A percentile compares a stretch with the other conserved stretches of the same genome.
These are phyloP conservation scores for Salvelinus sp. DNA, from an alignment of 2,113 vertebrate genomes.

Conservation along the genomic window DNA sequence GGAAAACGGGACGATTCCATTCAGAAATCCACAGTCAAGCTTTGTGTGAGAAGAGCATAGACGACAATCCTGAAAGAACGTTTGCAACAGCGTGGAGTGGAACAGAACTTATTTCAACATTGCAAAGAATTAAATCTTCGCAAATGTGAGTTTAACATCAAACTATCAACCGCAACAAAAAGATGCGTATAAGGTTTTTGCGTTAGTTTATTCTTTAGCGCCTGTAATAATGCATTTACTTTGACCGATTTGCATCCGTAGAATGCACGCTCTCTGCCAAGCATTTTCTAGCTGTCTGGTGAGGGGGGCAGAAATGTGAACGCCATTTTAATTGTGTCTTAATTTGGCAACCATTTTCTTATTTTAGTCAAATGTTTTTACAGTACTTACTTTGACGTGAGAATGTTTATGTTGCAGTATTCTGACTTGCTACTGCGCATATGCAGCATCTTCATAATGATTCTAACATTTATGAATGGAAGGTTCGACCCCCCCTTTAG, in stretches of 20 bases:
- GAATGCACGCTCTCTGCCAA: neutral
- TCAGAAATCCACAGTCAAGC: slow-evolving; percentile 67
- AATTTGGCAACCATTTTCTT: slow-evolving; percentile 50
- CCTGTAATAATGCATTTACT: neutral
- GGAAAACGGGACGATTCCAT: slow-evolving; percentile 60
- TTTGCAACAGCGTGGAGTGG: neutral
- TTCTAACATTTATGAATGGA: slow-evolving; percentile 63
- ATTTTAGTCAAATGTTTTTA: slow-evolving; percentile 8
- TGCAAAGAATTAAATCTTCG: slow-evolving; percentile 21
- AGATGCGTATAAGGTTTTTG: neutral
- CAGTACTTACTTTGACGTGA: neutral
- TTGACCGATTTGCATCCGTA: slow-evolving; percentile 23
- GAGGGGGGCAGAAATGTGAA: slow-evolving; percentile 32
- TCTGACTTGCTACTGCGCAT: slow-evolving; percentile 7
- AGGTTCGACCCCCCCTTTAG: slow-evolving; percentile 5
- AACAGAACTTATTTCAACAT: slow-evolving; percentile 2
- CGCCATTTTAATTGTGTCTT: slow-evolving; percentile 74
- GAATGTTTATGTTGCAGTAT: slow-evolving; percentile 24
- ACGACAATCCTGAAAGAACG: slow-evolving; percentile 40
- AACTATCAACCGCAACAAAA: neutral
- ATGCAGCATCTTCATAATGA: slow-evolving; percentile 18
- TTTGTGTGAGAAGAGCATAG: slow-evolving; percentile 44
- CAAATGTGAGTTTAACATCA: slow-evolving; percentile 38
- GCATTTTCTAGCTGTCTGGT: neutral
- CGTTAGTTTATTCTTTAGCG: slow-evolving; percentile 1